Conservation (phyloP, 2,113 vertebrate species). For the Odontophorus gujanensis region DNA sequence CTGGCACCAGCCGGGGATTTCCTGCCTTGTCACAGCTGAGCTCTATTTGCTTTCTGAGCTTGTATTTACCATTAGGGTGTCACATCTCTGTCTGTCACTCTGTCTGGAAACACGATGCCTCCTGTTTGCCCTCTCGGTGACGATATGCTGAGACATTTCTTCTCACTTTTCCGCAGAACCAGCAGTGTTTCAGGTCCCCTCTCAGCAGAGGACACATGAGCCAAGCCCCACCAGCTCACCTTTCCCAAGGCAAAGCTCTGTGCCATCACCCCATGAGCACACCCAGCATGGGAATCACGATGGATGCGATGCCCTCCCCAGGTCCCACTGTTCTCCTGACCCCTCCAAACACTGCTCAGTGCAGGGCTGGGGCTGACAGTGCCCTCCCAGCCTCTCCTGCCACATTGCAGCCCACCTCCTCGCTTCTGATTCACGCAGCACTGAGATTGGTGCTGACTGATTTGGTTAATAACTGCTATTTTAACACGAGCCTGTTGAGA, state of each 20-base stretch:
- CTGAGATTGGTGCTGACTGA: neutral
- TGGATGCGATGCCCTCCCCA: neutral
- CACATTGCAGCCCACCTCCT: neutral
- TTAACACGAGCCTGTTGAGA: neutral
- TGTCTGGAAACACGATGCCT: fast-evolving
- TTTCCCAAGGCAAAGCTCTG: neutral
- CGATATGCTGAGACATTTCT: fast-evolving
- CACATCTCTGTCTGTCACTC: neutral
- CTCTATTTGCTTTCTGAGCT: neutral
- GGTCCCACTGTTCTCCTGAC: too few relatives aligned
- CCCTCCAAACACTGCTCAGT: fast-evolving
- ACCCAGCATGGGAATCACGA: neutral
- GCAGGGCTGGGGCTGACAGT: fast-evolving
- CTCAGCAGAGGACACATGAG: neutral
- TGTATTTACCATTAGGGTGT: neutral
- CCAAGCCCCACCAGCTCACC: neutral
- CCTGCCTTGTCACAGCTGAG: neutral
- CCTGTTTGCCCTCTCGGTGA: neutral
- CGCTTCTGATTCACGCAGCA: neutral
- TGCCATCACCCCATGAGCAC: neutral
- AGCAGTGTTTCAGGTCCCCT: fast-evolving
- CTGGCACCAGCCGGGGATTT: slow-evolving; percentile 17
- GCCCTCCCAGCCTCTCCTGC: neutral
- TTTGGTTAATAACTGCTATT: neutral
- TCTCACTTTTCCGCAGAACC: fast-evolving